Evolutionary conservation across 2,888 invertebrate species (phyloP).

Genomic region (Eupithecia dodoneata): DNA sequence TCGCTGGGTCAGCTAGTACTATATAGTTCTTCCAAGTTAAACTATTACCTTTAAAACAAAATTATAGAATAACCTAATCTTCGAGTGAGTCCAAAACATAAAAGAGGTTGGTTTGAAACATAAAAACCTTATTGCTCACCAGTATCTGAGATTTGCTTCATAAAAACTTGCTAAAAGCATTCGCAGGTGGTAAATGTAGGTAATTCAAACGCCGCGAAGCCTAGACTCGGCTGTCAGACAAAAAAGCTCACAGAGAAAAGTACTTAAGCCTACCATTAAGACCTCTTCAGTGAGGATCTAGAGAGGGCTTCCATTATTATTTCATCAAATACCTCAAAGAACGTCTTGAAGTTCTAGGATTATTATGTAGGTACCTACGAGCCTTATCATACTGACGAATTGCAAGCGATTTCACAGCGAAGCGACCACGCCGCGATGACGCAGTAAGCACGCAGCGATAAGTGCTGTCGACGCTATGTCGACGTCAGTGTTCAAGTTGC

Average conservation of each 20-base stretch:
- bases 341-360: background rate
- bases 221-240: background rate
- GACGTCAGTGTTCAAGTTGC: too few relatives aligned
- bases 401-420: too few relatives aligned
- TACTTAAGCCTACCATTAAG: background rate
- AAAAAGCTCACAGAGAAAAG: constrained; percentile 16
- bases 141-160: background rate
- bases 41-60: background rate
- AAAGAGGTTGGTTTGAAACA: background rate
- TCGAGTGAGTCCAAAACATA: background rate
- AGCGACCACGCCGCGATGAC: too few relatives aligned
- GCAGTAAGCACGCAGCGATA: too few relatives aligned
- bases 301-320: background rate
- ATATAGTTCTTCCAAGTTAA: background rate
- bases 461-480: too few relatives aligned
- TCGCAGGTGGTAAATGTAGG: background rate
- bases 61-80: background rate
- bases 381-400: background rate
- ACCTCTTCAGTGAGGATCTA: background rate
- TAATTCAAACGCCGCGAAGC: background rate
- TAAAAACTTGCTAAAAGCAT: constrained; percentile 8
- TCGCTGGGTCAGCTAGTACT: too few relatives aligned
- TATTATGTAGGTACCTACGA: background rate
- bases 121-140: background rate
- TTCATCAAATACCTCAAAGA: constrained; percentile 4